Evolutionary conservation across 2,888 invertebrate genomes (phyloP), one percentile per base, ranked within the genome.

Genomic region (Macaria notata): DNA sequence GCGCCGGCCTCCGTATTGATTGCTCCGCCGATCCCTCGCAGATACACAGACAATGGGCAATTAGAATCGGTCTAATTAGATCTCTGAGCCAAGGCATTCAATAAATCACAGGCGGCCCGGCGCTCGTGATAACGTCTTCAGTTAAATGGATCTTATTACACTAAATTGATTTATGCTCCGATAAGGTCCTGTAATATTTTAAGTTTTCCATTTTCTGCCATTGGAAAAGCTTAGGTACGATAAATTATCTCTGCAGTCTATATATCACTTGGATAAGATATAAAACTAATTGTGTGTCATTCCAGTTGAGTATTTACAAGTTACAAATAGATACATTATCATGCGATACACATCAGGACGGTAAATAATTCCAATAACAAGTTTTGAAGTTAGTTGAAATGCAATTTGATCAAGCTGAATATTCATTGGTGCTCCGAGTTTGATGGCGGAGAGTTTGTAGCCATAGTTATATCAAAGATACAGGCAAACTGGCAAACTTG

Each of bases 1-100:
- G 71, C 72, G 77, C 70, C 68, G 56, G 52, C 54, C 54, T 54
- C 50, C 38, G 63, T 81, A 83, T 79, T 71, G 79, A 81, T 79
- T 75, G 79, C 73, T 63, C 69, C 65, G 58, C 72, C 72, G 66
- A 75, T 75, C 75, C 70, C 64, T 66, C 63, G 66, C 61, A 59
- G 54, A 51, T 48, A 51, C 51, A 62, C 65, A 71, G 68, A 73
- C 75, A 72, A 72, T 75, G 64, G 64, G 61, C 71, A 74, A 73
- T 75, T 73, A 73, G 65, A 73, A 70, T 70, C 70, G 66, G 66
- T 73, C 71, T 73, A 72, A 73, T 73, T 69, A 66, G 66, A 66
- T 59, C 61, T 50, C 61, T 48, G 30, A 49, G 42, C 52, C 54
- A 44, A 61, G 55, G 53, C 64, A 61, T 67, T 62, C 62, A 50